Base-by-base conservation (phyloP, 1,140 invertebrate genomes). In the Zaprionus inermis region DNA sequence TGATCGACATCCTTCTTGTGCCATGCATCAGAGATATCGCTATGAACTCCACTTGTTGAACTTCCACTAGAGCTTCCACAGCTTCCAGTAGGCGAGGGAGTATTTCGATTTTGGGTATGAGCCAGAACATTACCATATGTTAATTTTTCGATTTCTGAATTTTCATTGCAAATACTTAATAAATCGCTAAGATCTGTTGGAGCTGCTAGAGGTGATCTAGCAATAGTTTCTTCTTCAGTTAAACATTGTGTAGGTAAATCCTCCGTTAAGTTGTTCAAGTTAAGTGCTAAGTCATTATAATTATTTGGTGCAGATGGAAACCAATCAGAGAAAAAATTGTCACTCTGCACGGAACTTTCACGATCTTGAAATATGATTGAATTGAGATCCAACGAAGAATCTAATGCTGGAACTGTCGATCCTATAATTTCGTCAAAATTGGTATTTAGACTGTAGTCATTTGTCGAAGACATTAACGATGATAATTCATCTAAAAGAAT, bases 21-120 rank as follows among this genome's bases (percentile, higher is more conserved):
- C 20, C 67, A 78, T 2, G 16, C 30, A 51, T 86, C 79, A 5
- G 90, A 90, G 18, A 68, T 51, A 41, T 91, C 90, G 36, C 88
- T 91, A 1, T 89, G 88, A 6, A 91, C 67, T 20, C 81, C 81
- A 76, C 90, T 90, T 7, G 85, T 90, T 5, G 81, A 91, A 65
- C 79, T 86, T 18, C 76, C 68, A 41, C 65, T 77, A 18, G 73
- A 88, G 44, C 78, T 84, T 14, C 68, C 76, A 58, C 71, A 86
- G 55, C 91, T 92, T 10, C 69, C 85, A 10, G 88, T 84, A 1
- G 91, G 88, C n/a, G 90, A 92, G 0, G 91, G 88, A 16, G 88
- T 88, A 65, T 79, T 69, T 1, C 90, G 76, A 41, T 83, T 51
- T 44, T 66, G 60, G 7, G 57, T 73, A 55, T 72, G 65, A 16